Evolutionary conservation across 2,888 invertebrate species (phyloP).

Genomic region (Cremastinae sp.): DNA sequence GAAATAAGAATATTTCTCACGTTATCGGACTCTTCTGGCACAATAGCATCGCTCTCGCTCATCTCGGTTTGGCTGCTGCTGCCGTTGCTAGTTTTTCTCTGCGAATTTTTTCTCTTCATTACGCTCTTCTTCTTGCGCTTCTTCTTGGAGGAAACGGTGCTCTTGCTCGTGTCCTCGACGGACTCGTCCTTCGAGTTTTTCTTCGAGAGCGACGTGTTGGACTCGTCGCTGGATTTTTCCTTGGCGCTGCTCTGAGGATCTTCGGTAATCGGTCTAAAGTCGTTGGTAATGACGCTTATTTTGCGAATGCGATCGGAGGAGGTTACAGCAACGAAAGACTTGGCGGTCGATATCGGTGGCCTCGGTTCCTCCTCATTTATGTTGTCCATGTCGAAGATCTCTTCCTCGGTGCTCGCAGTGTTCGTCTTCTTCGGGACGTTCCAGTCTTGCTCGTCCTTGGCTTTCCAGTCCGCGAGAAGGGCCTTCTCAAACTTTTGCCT

Average conservation of each 20-base stretch:
- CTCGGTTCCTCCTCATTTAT: constrained; percentile 81
- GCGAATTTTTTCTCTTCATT: constrained; percentile 89
- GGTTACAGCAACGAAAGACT: constrained; percentile 82
- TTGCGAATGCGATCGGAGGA: constrained; percentile 83
- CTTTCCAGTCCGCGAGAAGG: constrained; percentile 81
- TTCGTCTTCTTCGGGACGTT: constrained; percentile 59
- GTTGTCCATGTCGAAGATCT: constrained; percentile 87
- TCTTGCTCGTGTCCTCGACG: constrained; percentile 81
- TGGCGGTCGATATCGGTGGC: constrained; percentile 71
- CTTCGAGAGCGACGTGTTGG: constrained; percentile 73
- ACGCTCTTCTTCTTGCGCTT: constrained; percentile 90
- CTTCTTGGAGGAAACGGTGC: constrained; percentile 85
- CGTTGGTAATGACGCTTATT: constrained; percentile 84
- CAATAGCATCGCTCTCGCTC: constrained; percentile 68
- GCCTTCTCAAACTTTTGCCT: constrained; percentile 83
- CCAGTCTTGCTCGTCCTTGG: constrained; percentile 69
- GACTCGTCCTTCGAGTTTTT: constrained; percentile 74
- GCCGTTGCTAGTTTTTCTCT: constrained; percentile 84
- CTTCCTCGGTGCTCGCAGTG: constrained; percentile 80
- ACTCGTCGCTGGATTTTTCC: constrained; percentile 75
- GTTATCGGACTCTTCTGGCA: constrained; percentile 68
- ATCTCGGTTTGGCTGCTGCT: constrained; percentile 76
- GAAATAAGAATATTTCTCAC: constrained; percentile 64
- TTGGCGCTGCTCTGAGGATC: constrained; percentile 69
- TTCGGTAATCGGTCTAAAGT: constrained; percentile 84